A percentile compares a stretch with the other conserved stretches of the same genome.
phyloP scores from a whole-genome alignment of 2,797 vertebrate species.

The Rhinella marina region DNA sequence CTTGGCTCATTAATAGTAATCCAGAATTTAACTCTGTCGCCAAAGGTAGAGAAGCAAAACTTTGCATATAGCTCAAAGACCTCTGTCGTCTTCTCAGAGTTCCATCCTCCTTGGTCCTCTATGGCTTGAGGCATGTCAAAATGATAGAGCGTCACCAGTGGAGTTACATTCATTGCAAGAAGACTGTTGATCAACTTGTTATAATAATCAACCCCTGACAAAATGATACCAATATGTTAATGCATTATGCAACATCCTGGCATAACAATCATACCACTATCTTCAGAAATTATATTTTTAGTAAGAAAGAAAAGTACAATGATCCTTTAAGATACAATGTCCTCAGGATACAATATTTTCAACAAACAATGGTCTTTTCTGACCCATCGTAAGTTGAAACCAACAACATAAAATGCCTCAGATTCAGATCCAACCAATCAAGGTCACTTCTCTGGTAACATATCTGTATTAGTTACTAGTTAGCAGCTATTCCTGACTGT shows the following conservation, averaged over 20 bases:
- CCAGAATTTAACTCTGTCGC: slow-evolving; percentile 82
- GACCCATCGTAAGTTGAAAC: too few species aligned
- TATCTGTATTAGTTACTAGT: too few species aligned
- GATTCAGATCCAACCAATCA: too few species aligned
- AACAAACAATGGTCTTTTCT: too few species aligned
- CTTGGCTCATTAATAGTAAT: slow-evolving; percentile 82
- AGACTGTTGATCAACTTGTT: slow-evolving; percentile 82
- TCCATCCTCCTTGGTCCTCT: slow-evolving; percentile 80
- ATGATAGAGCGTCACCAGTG: slow-evolving; percentile 81
- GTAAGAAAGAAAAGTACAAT: too few species aligned
- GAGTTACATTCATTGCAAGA: slow-evolving; percentile 71
- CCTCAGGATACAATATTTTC: too few species aligned
- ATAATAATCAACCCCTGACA: slow-evolving; percentile 79
- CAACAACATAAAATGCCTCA: too few species aligned
- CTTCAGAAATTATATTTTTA: neutral
- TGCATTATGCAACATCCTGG: neutral
- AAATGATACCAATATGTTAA: neutral
- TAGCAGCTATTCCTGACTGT: too few species aligned
- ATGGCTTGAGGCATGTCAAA: slow-evolving; percentile 83
- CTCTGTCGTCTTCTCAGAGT: slow-evolving; percentile 68
- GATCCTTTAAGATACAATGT: too few species aligned
- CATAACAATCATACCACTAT: neutral
- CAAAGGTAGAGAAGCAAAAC: slow-evolving; percentile 83
- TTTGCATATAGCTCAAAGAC: slow-evolving; percentile 77
- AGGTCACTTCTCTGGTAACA: too few species aligned